Base-by-base conservation (phyloP, 1,140 invertebrate species). In the Penaeus chinensis region DNA sequence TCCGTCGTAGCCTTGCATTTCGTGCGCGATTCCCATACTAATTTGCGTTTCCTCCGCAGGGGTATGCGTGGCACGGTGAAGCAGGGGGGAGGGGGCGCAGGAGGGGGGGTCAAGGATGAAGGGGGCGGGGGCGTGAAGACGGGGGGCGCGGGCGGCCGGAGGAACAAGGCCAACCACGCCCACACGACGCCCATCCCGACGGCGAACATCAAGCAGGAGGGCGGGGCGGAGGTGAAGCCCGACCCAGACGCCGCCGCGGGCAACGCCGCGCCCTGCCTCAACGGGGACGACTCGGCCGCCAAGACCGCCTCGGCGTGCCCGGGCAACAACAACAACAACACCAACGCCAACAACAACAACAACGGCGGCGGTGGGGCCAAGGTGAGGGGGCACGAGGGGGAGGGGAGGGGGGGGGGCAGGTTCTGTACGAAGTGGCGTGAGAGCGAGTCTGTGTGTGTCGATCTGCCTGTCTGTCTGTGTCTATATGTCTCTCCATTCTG, bases 21-120 rank as follows among this genome's bases (percentile, higher is more conserved):
- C 47, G 7, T 2, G 47, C 47, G 47, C 47, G 47, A 3, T 10
- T 10, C 47, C 47, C 47, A 7, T 7, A 47, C 47, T 47, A 5
- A 47, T 47, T 47, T 47, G 1, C 47, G 7, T 47, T 47, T 13
- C 62, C 13, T 13, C 65, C 37, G 27, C 61, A 66, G 84, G 84
- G 84, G 84, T 85, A 85, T 85, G 84, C 84, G 84, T 60, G 84
- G 84, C 37, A 85, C 84, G 77, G 84, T 85, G 76, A 85, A 85
- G 84, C 84, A 85, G 84, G 84, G 84, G 24, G 63, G 32, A 13
- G 83, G 83, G 66, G 84, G 84, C 66, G 84, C 47, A 42, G 74
- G 74, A 32, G 84, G 84, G 62, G 84, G 84, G 37, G 84, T 85
- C 11, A 85, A 85, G 62, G 84, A 85, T 37, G 84, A 79, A 22